These are phyloP conservation scores for Taenaris catops DNA, from an alignment of 2,888 invertebrate genomes.

Conservation along the genomic window DNA sequence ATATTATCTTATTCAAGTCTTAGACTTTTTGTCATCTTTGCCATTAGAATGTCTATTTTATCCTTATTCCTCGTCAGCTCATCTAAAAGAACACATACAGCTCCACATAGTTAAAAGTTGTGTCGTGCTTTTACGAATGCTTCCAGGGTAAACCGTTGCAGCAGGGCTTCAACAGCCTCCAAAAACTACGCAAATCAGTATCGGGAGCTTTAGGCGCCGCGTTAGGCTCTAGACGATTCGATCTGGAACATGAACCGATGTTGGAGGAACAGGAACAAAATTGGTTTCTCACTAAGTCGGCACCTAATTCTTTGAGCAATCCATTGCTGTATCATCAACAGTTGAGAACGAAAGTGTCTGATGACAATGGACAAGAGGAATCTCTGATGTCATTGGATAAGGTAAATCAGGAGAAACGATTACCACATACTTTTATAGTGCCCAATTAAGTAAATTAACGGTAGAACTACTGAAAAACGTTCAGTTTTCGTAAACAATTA, in stretches of 20 bases:
- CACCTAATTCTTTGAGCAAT: conserved; percentile 87
- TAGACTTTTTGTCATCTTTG: too few species aligned
- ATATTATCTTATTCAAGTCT: too few species aligned
- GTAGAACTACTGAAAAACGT: too few species aligned
- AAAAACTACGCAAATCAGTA: conserved; percentile 85
- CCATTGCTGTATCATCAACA: conserved; percentile 60
- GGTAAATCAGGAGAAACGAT: conserved; percentile 38
- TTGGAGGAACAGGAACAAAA: conserved; percentile 79
- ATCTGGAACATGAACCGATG: conserved; percentile 72
- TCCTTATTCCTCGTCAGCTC: conserved; percentile 69
- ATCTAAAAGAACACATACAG: conserved; percentile 30
- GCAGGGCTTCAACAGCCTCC: conserved; percentile 82
- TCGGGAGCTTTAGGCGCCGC: conserved; percentile 80
- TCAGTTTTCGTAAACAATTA: too few species aligned
- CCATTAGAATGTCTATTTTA: conserved; percentile 23
- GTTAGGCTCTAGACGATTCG: conserved; percentile 69
- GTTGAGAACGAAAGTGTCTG: conserved; percentile 42
- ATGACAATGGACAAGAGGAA: conserved; percentile 59
- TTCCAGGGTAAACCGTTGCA: conserved; percentile 74
- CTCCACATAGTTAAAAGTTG: conserved; percentile 70
- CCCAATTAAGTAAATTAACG: too few species aligned
- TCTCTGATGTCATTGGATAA: conserved; percentile 54
- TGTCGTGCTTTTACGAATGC: conserved; percentile 77
- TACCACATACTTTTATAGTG: too few species aligned
- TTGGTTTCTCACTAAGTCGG: conserved; percentile 91